Evolutionary conservation across 37 sponge, comb jelly and placozoan species (phyloP).

Genomic region (Axinella damicornis): DNA sequence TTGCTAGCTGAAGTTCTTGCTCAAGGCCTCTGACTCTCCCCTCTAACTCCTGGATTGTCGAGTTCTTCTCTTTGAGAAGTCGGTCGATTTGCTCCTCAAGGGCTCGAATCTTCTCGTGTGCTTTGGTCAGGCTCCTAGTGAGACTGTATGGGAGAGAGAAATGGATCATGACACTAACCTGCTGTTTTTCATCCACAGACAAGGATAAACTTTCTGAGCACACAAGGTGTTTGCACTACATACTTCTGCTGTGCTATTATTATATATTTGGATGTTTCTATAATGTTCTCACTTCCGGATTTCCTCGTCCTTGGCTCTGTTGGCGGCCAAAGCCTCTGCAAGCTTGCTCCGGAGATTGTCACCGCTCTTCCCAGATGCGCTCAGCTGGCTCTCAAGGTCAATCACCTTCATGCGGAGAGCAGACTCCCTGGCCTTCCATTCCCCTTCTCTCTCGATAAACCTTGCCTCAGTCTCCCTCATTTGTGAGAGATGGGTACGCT

Average conservation of each 20-base stretch:
- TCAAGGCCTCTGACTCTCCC: background rate
- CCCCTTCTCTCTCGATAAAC: conserved; percentile 20
- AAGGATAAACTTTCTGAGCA: background rate
- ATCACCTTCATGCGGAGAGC: conserved; percentile 8
- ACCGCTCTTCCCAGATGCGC: background rate
- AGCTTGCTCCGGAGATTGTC: conserved; percentile 18
- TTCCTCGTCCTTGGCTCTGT: conserved; percentile 48
- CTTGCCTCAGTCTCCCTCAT: conserved; percentile 20
- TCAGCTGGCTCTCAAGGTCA: conserved; percentile 19
- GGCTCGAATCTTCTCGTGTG: conserved; percentile 33
- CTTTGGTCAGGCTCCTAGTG: conserved; percentile 7
- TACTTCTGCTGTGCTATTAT: no score
- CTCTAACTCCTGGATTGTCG: conserved; percentile 38
- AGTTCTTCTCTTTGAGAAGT: conserved; percentile 50
- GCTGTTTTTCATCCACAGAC: no score
- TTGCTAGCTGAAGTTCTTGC: background rate
- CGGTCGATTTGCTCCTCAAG: conserved; percentile 51
- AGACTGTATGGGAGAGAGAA: conserved; percentile 46
- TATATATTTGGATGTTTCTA: no score
- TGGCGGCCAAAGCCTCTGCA: background rate
- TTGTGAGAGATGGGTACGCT: conserved; percentile 23
- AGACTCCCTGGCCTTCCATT: conserved; percentile 26
- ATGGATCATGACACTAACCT: background rate
- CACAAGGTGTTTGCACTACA: no score
- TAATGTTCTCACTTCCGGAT: conserved; percentile 33